Evolutionary conservation across 2,113 vertebrate species (phyloP).

Genomic region (Smithornis capensis): DNA sequence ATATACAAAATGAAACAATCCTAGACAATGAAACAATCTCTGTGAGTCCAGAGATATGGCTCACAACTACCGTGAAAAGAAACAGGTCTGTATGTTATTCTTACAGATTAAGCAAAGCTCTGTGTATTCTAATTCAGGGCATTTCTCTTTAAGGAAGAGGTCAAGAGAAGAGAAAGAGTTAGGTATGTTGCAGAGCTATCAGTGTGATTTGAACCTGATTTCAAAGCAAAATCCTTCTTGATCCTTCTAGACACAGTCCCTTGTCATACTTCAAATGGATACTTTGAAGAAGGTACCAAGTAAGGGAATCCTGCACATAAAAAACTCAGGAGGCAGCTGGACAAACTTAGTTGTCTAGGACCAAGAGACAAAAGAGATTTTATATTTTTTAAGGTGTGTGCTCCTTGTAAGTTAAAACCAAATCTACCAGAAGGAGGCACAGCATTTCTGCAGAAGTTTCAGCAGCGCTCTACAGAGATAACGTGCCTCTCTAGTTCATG

Average conservation of each 20-base stretch:
- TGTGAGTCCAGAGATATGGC: neutral
- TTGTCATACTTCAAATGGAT: neutral
- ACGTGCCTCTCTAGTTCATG: neutral
- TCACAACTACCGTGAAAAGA: neutral
- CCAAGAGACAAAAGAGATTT: neutral
- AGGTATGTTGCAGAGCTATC: neutral
- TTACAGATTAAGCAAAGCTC: neutral
- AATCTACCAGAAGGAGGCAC: neutral
- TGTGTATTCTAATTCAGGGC: neutral
- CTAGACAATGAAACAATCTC: neutral
- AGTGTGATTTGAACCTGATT: neutral
- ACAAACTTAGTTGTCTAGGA: neutral
- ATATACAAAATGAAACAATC: neutral
- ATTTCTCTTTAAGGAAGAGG: neutral
- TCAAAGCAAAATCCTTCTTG: neutral
- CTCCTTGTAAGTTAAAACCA: neutral
- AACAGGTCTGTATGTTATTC: neutral
- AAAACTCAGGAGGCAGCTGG: neutral
- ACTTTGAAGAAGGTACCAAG: neutral
- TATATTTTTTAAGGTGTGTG: neutral
- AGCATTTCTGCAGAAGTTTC: neutral
- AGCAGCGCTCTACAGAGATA: neutral
- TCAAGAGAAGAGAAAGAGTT: neutral
- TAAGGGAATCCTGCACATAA: neutral
- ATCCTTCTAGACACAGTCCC: neutral